A percentile compares a stretch with the other conserved stretches of the same genome.
Evolutionary conservation across 2,888 invertebrate species (phyloP).

Genomic region (Disparrhopalites patrizii): DNA sequence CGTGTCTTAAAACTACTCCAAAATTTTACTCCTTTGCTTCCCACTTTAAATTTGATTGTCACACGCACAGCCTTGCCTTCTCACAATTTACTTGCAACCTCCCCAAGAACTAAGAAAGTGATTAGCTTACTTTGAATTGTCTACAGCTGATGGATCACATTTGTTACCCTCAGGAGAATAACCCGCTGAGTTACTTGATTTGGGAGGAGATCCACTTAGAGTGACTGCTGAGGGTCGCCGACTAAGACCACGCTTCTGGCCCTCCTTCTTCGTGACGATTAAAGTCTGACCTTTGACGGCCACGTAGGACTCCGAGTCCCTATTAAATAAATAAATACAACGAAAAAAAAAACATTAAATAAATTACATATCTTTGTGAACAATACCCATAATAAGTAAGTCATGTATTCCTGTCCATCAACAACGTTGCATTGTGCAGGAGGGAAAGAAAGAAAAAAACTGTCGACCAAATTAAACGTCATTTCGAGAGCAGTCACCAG

Average conservation of each 20-base stretch:
- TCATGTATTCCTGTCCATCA: neutral
- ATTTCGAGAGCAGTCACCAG: too few species aligned
- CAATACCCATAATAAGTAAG: neutral
- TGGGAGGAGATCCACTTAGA: constrained; percentile 34
- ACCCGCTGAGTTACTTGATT: constrained; percentile 17
- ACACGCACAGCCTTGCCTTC: too few species aligned
- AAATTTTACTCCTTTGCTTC: too few species aligned
- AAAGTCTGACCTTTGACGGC: constrained; percentile 38
- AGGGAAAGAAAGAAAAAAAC: neutral
- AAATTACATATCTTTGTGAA: neutral
- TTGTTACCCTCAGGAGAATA: constrained; percentile 10
- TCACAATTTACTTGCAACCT: too few species aligned
- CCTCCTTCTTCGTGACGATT: constrained; percentile 34
- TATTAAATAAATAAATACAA: constrained; percentile 6
- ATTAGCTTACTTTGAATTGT: constrained; percentile 8
- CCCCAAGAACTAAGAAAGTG: too few species aligned
- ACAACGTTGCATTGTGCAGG: neutral
- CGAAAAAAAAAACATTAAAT: too few species aligned
- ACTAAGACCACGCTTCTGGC: constrained; percentile 37
- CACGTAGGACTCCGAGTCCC: constrained; percentile 38
- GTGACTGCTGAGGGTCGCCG: constrained; percentile 36
- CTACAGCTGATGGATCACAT: constrained; percentile 7
- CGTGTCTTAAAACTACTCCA: too few species aligned
- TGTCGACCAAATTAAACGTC: too few species aligned
- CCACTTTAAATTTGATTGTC: too few species aligned